Evolutionary conservation across 1,140 invertebrate species (phyloP).

Genomic region (Pentalonia nigronervosa): DNA sequence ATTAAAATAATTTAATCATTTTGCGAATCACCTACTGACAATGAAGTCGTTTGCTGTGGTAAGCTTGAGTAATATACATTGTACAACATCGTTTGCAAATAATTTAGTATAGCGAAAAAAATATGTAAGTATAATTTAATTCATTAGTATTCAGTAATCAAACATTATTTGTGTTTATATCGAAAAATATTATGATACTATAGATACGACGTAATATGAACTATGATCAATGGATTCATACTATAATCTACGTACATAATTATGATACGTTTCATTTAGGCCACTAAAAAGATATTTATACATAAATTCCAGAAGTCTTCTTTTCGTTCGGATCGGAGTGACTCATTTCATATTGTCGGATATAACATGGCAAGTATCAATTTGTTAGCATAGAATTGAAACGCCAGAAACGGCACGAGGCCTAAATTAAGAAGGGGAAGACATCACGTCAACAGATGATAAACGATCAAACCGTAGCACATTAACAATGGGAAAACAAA

Average conservation of each 20-base stretch:
- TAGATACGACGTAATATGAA: not conserved
- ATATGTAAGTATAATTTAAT: not conserved
- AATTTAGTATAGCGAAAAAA: not conserved
- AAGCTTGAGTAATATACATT: not conserved
- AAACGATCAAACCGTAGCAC: slow-evolving; percentile 36
- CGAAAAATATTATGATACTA: not conserved
- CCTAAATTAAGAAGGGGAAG: slow-evolving; percentile 40
- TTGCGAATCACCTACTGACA: not conserved
- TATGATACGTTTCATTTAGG: not conserved
- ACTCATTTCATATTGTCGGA: too few species aligned
- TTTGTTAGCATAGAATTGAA: slow-evolving; percentile 15
- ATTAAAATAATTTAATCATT: not conserved
- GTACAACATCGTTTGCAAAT: not conserved
- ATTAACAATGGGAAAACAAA: slow-evolving; percentile 30
- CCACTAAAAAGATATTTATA: not conserved
- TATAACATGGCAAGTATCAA: not conserved
- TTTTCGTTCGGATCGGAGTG: not conserved
- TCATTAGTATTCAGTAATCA: not conserved
- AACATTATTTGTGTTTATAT: not conserved
- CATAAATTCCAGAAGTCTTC: not conserved
- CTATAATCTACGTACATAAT: not conserved
- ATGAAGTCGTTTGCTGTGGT: not conserved
- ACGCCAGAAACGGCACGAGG: not conserved
- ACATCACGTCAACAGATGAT: slow-evolving; percentile 30
- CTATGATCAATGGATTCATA: not conserved